Base-by-base conservation (phyloP, 1,140 invertebrate genomes). In the Drosophila nigrodunni region DNA sequence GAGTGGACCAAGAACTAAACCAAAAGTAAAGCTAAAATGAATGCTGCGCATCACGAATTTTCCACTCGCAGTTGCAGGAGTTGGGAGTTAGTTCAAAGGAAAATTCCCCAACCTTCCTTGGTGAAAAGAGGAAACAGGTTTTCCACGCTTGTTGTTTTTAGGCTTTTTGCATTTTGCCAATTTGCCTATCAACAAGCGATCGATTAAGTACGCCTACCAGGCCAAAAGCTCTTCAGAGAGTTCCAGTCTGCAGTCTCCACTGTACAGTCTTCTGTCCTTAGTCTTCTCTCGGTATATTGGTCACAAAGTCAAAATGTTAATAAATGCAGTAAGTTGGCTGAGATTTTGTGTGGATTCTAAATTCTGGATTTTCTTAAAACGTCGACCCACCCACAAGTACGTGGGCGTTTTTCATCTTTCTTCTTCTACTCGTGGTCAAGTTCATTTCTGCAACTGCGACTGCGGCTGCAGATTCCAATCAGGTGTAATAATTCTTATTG, bases 401-500 rank as follows among this genome's bases (percentile, higher is more conserved):
- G 75, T 77, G 71, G 65, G 73, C 77, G 77, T 64, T 58, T 58
- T 59, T 67, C 13, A 8, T 59, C 9, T 43, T 25, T 59, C 9
- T 4, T 37, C 15, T 54, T 52, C 15, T 18, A 39, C 37, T 35
- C 57, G 71, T 90, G 88, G 88, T 91, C 88, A 91, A 90, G 88
- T 90, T 81, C 80, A 80, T 77, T 79, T 75, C 76, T 54, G 34
- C 50, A 9, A 21, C 7, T 21, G 15, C 46, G 8, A 54, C 80
- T 64, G 49, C 68, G 64, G 80, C 85, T 85, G 74, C 81, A 74
- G 89, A 92, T 92, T 85, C 83, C 90, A 92, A 92, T 92, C 91
- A 92, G 91, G 91, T 92, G 91, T 92, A 92, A 92, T 92, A 92
- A 92, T 92, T 92, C 87, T 91, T 92, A 92, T 92, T 92, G 81